Percentiles rank a stretch among this genome's conserved stretches.
Conservation (phyloP, 2,888 invertebrate species). For the Pollenia labialis region DNA sequence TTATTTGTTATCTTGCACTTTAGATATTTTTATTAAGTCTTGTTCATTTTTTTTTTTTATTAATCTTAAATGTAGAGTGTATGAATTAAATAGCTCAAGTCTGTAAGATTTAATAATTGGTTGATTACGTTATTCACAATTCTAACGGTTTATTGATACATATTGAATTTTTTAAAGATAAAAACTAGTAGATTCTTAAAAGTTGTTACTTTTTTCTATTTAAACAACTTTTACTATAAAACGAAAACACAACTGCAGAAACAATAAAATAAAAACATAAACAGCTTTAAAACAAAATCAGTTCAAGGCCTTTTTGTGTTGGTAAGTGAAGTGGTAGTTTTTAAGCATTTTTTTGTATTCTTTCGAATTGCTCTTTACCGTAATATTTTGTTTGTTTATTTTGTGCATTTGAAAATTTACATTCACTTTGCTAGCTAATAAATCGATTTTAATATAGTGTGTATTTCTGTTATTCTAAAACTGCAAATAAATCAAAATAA, state of each 20-base stretch:
- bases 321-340: slow-evolving; percentile 57
- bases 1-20: background rate
- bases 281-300: slow-evolving; percentile 52
- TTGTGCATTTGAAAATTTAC: background rate
- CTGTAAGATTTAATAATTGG: slow-evolving; percentile 14
- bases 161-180: background rate
- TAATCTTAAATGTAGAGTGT: background rate
- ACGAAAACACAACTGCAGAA: background rate
- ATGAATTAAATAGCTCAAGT: background rate
- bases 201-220: slow-evolving; percentile 1
- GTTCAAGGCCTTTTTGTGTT: slow-evolving; percentile 64
- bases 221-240: slow-evolving; percentile 30
- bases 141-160: slow-evolving; percentile 25
- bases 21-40: background rate
- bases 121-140: slow-evolving; percentile 35
- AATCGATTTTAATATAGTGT: too few species aligned
- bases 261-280: slow-evolving; percentile 12
- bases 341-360: background rate
- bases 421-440: background rate
- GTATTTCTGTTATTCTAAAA: too few species aligned
- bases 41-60: background rate
- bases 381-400: background rate
- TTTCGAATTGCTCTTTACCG: background rate
- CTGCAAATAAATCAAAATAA: too few species aligned
- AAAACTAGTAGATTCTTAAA: slow-evolving; percentile 35